phyloP scores from a whole-genome alignment of 92 coral and sea anemone species.

The Muricea muricata region DNA sequence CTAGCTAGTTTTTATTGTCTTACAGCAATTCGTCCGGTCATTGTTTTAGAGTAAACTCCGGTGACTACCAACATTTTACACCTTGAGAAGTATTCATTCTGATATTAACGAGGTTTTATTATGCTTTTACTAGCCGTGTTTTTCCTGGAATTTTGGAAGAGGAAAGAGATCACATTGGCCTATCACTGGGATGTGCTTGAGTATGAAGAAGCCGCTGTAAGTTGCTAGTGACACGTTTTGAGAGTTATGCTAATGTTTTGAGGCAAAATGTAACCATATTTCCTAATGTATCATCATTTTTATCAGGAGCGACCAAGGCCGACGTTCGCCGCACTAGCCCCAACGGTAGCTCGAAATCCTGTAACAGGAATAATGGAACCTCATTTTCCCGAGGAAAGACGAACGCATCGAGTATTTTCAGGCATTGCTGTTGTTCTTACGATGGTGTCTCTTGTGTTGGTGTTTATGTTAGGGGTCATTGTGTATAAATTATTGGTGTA shows the following conservation, averaged over 20 bases:
- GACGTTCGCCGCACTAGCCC: conserved; percentile 99
- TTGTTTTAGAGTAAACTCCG: too few relatives aligned
- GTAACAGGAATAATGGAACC: conserved; percentile 99
- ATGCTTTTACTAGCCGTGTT: conserved; percentile 69
- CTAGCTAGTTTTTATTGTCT: too few relatives aligned
- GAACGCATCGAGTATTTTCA: conserved; percentile 91
- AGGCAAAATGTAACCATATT: too few relatives aligned
- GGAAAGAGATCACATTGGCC: conserved; percentile 92
- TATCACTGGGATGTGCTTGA: conserved; percentile 99
- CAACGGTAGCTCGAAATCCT: conserved; percentile 97
- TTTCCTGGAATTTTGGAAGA: conserved; percentile 97
- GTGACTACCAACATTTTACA: too few relatives aligned
- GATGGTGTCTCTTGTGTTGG: conserved; percentile 99
- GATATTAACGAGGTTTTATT: neutral
- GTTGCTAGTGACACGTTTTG: too few relatives aligned
- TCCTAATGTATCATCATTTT: too few relatives aligned
- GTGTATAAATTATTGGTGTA: conserved; percentile 96
- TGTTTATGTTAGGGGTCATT: conserved; percentile 98
- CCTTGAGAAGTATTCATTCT: neutral
- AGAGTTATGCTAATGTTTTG: too few relatives aligned
- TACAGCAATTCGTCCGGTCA: too few relatives aligned
- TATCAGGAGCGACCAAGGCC: conserved; percentile 96
- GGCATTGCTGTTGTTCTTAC: conserved; percentile 99
- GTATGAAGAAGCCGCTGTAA: conserved; percentile 95
- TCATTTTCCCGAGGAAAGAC: conserved; percentile 96